A percentile compares a stretch with the other conserved stretches of the same genome.
These are phyloP conservation scores for Macaria liturata DNA, from an alignment of 2,888 invertebrate species.

Conservation along the genomic window DNA sequence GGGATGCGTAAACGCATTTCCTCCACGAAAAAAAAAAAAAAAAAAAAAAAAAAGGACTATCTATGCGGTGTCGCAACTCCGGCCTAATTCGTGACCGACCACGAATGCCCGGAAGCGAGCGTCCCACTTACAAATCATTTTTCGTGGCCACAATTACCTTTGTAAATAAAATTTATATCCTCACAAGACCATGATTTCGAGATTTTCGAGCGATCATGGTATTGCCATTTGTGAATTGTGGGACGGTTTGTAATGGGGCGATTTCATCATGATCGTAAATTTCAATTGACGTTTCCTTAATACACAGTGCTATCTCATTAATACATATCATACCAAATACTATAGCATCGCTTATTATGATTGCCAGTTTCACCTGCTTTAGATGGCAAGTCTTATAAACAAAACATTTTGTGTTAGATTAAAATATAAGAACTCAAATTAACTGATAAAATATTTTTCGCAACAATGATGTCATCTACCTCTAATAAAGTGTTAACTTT, in stretches of 20 bases:
- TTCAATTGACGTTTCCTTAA: too few relatives aligned
- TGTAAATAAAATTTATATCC: conserved; percentile 41
- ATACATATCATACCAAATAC: too few relatives aligned
- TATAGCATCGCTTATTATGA: too few relatives aligned
- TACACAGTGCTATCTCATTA: too few relatives aligned
- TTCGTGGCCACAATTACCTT: conserved; percentile 61
- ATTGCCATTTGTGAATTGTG: conserved; percentile 20
- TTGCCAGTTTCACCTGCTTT: too few relatives aligned
- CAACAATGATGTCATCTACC: conserved; percentile 11
- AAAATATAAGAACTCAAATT: neutral
- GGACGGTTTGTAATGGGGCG: conserved; percentile 6
- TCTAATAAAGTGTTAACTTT: conserved; percentile 31
- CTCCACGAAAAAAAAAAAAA: too few relatives aligned
- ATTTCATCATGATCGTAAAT: conserved; percentile 9
- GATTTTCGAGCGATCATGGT: conserved; percentile 15
- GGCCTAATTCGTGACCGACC: conserved; percentile 64
- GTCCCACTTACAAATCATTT: conserved; percentile 62
- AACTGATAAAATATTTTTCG: conserved; percentile 11
- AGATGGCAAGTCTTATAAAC: too few relatives aligned
- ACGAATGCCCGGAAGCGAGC: conserved; percentile 74
- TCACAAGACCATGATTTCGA: conserved; percentile 16
- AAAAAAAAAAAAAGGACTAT: too few relatives aligned
- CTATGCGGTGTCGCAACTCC: conserved; percentile 51
- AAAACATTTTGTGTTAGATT: too few relatives aligned
- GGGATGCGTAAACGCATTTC: too few relatives aligned